Evolutionary conservation across 2,113 vertebrate species (phyloP).

Genomic region (Nibea coibor): DNA sequence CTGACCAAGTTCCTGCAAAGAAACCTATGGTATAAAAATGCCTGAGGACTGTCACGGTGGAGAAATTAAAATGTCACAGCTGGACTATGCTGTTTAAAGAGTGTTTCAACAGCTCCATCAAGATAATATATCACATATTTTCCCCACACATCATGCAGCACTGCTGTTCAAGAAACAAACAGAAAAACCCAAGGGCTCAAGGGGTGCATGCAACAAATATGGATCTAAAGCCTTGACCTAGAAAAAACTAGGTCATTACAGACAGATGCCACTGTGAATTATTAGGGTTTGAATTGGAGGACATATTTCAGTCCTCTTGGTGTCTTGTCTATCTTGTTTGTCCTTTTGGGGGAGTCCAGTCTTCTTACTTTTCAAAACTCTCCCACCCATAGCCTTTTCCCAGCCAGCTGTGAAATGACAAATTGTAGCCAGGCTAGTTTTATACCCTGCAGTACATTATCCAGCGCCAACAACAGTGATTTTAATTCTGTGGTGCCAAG

Average conservation of each 20-base stretch:
- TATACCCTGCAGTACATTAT: conserved; percentile 10
- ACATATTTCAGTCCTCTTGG: conserved; percentile 13
- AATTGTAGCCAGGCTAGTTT: conserved; percentile 38
- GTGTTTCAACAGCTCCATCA: neutral
- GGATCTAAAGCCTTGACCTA: conserved; percentile 17
- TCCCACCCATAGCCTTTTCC: conserved; percentile 9
- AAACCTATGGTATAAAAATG: neutral
- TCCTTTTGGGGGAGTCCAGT: conserved; percentile 14
- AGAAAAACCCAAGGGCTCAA: neutral
- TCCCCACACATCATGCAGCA: neutral
- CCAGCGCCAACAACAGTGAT: conserved; percentile 30
- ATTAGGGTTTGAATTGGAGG: conserved; percentile 19
- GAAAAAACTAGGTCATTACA: conserved; percentile 46
- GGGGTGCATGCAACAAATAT: neutral
- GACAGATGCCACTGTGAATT: conserved; percentile 40
- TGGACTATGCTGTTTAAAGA: neutral
- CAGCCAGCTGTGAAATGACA: conserved; percentile 46
- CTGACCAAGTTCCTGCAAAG: neutral
- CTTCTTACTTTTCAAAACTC: conserved; percentile 22
- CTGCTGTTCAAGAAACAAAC: neutral
- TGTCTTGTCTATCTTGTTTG: conserved; percentile 9
- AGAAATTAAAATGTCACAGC: too few relatives aligned
- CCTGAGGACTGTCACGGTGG: too few relatives aligned
- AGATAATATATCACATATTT: neutral
- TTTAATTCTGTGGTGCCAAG: conserved; percentile 47